Conservation (phyloP, 2,888 invertebrate genomes). For the Abrostola triplasia region DNA sequence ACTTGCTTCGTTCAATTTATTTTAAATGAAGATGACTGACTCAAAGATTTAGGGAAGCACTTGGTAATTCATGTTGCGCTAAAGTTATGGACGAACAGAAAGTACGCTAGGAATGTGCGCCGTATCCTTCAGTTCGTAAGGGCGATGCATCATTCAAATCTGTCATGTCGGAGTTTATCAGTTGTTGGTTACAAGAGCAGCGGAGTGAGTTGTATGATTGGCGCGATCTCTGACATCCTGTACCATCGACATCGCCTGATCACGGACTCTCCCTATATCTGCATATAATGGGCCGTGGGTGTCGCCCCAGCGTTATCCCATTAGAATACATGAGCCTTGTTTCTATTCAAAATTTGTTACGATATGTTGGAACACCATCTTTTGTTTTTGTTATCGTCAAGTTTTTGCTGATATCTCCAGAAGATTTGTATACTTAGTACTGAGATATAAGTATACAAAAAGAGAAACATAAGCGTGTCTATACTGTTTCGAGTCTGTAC, state of each 20-base stretch:
- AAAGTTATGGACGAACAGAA: not conserved
- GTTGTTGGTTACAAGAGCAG: slow-evolving; percentile 48
- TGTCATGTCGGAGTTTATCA: slow-evolving; percentile 60
- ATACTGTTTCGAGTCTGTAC: no score
- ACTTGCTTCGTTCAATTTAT: not conserved
- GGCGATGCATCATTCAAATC: slow-evolving; percentile 61
- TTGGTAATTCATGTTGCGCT: not conserved
- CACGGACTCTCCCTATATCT: slow-evolving; percentile 71
- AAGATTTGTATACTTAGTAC: no score
- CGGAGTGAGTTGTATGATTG: slow-evolving; percentile 58
- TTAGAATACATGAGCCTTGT: slow-evolving; percentile 69
- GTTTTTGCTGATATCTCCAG: not conserved
- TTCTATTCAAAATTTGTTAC: slow-evolving; percentile 29
- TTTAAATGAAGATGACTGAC: not conserved
- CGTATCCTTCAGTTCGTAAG: slow-evolving; percentile 18
- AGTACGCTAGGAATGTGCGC: slow-evolving; percentile 26
- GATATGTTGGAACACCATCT: slow-evolving; percentile 15
- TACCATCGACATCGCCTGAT: slow-evolving; percentile 54
- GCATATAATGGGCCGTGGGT: slow-evolving; percentile 84
- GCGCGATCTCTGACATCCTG: slow-evolving; percentile 67
- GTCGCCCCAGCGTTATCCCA: slow-evolving; percentile 74
- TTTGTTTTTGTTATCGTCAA: slow-evolving; percentile 5
- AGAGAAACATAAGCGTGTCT: no score
- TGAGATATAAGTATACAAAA: no score
- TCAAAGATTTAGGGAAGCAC: not conserved